Evolutionary conservation across 2,113 vertebrate genomes (phyloP), one percentile per base, ranked within the genome.

Genomic region (Garra rufa): DNA sequence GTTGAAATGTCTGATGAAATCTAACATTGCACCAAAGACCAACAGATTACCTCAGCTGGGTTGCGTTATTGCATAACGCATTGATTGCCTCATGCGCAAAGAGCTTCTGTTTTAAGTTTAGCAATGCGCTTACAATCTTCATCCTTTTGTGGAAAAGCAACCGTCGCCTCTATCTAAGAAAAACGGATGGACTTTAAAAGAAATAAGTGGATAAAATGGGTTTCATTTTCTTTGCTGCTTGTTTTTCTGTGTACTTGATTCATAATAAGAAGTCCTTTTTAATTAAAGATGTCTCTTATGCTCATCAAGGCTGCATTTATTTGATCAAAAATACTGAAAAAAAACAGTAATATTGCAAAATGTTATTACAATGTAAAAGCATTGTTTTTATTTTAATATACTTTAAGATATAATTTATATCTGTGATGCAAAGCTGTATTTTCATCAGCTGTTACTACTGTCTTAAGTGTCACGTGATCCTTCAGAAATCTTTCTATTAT

Each of bases 1-100:
- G n/a, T 48, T 74, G 44, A 75, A 30, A 76, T 52, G 50, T 14
- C 2, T 77, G 30, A 57, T 41, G 75, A 57, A 57, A 38, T 57
- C 4, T 21, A 26, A 21, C 34, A 76, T 76, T 34, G 74, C 34
- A 78, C 6, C 21, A 43, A 13, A 15, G 6, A 28, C 55, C 1
- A 11, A 59, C 34, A 78, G 9, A 59, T 61, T 0, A 61, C 38
- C 14, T 9, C 3, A 9, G 4, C 44, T 65, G 17, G 21, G 6
- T 59, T 65, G 30, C 17, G 11, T 21, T 9, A 21, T 38, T 38
- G 34, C 30, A 9, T 9, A 38, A 67, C 3, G 17, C 30, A 38
- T 69, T 19, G 1, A 2, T 69, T 69, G 1, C 15, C 28, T 67
- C 63, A 38, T n/a, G n/a, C n/a, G n/a, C 50, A 77, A 76, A 24